Percentiles rank a stretch among this genome's conserved stretches.
These are phyloP conservation scores for Myrmecophaga tridactyla DNA, from an alignment of 2,113 vertebrate genomes.

Conservation along the genomic window DNA sequence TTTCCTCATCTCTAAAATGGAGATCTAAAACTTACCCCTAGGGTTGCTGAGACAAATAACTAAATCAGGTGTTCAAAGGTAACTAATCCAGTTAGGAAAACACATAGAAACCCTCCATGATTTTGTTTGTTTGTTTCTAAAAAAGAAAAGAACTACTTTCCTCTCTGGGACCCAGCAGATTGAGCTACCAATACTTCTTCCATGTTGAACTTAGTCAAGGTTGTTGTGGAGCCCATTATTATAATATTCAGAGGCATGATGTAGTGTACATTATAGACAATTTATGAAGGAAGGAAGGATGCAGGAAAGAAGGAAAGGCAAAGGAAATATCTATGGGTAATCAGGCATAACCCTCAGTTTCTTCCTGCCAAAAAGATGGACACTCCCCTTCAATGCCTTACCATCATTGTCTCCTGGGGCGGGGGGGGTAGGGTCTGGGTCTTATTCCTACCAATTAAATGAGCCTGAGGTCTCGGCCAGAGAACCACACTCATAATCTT, in stretches of 20 bases:
- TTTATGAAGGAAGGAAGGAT: neutral
- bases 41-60: neutral
- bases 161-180: neutral
- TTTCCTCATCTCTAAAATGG: constrained; percentile 2
- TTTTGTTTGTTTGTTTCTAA: neutral
- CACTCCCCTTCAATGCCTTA: neutral
- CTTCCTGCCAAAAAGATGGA: neutral
- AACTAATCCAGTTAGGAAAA: neutral
- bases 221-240: neutral
- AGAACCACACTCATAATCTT: neutral
- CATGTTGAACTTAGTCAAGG: neutral
- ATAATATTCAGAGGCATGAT: neutral
- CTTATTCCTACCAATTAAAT: neutral
- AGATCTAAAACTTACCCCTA: neutral
- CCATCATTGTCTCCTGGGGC: neutral
- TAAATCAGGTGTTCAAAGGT: constrained; percentile 25
- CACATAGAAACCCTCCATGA: neutral
- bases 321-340: neutral
- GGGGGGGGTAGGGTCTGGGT: too few relatives aligned
- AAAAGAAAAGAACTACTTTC: neutral
- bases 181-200: neutral
- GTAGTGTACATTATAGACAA: neutral
- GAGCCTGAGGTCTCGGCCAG: neutral
- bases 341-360: neutral
- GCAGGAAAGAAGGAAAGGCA: neutral